Base-by-base conservation (phyloP, 2,888 invertebrate genomes). In the Hyposoter didymator region DNA sequence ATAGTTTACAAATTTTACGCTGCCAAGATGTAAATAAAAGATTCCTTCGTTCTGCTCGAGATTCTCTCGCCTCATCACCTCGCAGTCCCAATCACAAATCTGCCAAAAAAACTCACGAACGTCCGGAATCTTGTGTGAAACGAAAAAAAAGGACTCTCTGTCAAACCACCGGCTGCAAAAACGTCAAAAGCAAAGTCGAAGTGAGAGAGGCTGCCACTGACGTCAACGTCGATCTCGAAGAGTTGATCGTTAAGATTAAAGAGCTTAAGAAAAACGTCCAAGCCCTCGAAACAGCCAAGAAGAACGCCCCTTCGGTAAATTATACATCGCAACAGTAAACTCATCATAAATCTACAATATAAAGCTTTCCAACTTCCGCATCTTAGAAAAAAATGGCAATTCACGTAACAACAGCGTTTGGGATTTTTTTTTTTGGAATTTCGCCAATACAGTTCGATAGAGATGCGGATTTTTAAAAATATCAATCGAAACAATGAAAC, bases 161-260 rank as follows among this genome's bases (percentile, higher is more conserved):
- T 49, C 78, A 82, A 1, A 66, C n/a, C 19, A 78, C 64, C 12
- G 83, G 86, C 7, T 86, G 86, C 78, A 82, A 81, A 55, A 47
- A 22, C 17, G 52, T 78, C 14, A 83, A 67, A 64, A 74, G 52
- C 19, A 88, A 83, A 64, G 87, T 84, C 75, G 87, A 87, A 47
- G 72, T 79, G 28, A 84, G 49, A 59, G 87, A 85, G 52, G 82
- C 84, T 6, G 86, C 87, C 5, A 74, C 82, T 10, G 87, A 89
- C 28, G 82, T 78, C 17, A 84, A 64, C n/a, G 79, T 76, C 35
- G 86, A 87, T 39, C 66, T 84, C 55, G 70, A 88, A 69, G 73
- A 80, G 17, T 59, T 90, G 12, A 86, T 89, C 17, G 55, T 59
- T 8, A 90, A 89, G 80, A 88, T 91, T 70, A 88, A 88, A 19